Conservation (phyloP, 2,888 invertebrate genomes). For the Lingula anatina region DNA sequence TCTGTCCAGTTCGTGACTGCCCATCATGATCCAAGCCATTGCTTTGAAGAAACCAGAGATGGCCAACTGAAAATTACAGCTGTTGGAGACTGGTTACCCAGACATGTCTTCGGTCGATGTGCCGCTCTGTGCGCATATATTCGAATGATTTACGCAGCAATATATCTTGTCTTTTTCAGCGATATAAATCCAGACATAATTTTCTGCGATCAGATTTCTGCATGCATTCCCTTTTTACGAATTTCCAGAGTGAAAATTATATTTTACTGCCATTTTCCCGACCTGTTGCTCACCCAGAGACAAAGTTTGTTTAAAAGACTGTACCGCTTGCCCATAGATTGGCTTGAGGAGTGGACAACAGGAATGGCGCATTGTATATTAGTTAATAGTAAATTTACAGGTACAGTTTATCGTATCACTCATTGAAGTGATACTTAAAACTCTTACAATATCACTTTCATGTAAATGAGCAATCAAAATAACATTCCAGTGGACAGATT, state of each 20-base stretch:
- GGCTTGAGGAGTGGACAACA: constrained; percentile 82
- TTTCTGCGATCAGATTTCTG: constrained; percentile 90
- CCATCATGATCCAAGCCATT: constrained; percentile 88
- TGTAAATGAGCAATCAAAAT: too few relatives aligned
- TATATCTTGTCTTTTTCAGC: constrained; percentile 72
- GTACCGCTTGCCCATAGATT: constrained; percentile 84
- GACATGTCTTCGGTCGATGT: constrained; percentile 78
- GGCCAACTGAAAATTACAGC: constrained; percentile 70
- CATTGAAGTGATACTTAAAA: too few relatives aligned
- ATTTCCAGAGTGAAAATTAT: constrained; percentile 61
- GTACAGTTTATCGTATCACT: too few relatives aligned
- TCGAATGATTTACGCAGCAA: constrained; percentile 85
- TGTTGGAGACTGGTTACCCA: constrained; percentile 89
- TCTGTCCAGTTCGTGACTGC: constrained; percentile 84
- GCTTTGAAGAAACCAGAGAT: constrained; percentile 87
- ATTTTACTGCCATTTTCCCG: constrained; percentile 98
- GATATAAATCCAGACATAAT: constrained; percentile 66
- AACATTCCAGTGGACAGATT: too few relatives aligned
- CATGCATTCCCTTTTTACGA: constrained; percentile 82
- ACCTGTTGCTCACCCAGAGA: constrained; percentile 78
- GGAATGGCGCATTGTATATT: constrained; percentile 81
- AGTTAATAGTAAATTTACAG: constrained; percentile 95
- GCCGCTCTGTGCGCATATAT: constrained; percentile 90
- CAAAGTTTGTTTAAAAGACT: constrained; percentile 71
- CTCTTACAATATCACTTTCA: too few relatives aligned